Evolutionary conservation across 2,797 vertebrate species (phyloP), one percentile per base, ranked within the genome.

Genomic region (Leptoclinus maculatus): DNA sequence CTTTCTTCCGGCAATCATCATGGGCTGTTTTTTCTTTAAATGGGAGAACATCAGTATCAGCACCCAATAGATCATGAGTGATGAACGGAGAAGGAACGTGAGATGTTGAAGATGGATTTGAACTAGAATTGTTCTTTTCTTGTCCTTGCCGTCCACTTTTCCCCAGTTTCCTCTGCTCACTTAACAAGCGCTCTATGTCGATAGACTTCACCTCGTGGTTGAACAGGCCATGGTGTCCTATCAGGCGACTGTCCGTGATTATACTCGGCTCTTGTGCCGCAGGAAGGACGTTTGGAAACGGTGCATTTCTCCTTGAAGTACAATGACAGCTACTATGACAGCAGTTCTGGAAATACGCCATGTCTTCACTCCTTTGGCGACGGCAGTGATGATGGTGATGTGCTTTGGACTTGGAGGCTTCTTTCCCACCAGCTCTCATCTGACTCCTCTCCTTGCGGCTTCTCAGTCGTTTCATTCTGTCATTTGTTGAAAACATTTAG

Each of bases 151-250:
- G 19, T 47, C 54, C 62, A 39, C 36, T 70, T 51, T 68, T 72
- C 21, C 64, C 84, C 45, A 17, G 60, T 57, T 88, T 93, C 66
- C 70, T 85, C 66, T 92, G 79, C 59, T 92, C 83, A 66, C 87
- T 93, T 76, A 97, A 84, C 51, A 97, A 76, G 25, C 97, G 95
- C 59, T 95, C 93, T 72, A 98, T 96, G n/a, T 97, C 90, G 19
- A 96, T 71, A 9, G 97, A 98, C 83, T 97, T 97, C 74, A 98
- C 95, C 66, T 97, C 94, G 25, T 94, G 95, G 80, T 95, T 97
- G 83, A 98, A 98, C 39, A 97, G 94, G 41, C 97, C 97, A 10
- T 94, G 90, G 79, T 96, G 96, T 38, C 95, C 95, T 16, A 93
- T 96, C 49, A 98, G 93, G 11, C 97, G 96, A 60, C 90, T 90